Percentiles rank a stretch among this genome's conserved stretches.
Evolutionary conservation across 2,888 invertebrate species (phyloP).

Genomic region (Lasioglossum villosulum): DNA sequence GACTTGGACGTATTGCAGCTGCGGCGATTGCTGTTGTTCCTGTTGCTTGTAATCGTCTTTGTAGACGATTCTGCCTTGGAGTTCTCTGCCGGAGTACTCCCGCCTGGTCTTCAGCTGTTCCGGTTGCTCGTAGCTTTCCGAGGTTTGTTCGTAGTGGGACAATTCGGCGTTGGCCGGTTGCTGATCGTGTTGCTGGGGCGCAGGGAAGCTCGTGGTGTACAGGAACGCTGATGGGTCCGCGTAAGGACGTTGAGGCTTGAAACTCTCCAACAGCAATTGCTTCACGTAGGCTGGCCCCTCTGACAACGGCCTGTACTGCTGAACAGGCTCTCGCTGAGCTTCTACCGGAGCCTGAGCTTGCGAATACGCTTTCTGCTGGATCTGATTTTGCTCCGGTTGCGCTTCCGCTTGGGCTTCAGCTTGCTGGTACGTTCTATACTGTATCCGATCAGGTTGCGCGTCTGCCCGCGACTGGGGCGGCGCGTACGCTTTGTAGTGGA

Average conservation of each 20-base stretch:
- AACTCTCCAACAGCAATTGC: conserved; percentile 74
- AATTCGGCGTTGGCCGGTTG: conserved; percentile 41
- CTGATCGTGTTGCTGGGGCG: conserved; percentile 38
- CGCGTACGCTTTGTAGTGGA: conserved; percentile 12
- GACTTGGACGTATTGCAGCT: conserved; percentile 68
- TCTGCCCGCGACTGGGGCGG: neutral
- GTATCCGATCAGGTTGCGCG: conserved; percentile 11
- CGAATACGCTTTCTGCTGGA: neutral
- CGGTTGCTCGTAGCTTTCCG: conserved; percentile 25
- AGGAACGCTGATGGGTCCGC: conserved; percentile 78
- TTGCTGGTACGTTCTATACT: conserved; percentile 17
- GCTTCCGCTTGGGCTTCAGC: neutral
- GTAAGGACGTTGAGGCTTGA: conserved; percentile 76
- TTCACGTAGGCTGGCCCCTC: conserved; percentile 76
- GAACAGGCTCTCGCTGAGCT: conserved; percentile 19
- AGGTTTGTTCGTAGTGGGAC: conserved; percentile 37
- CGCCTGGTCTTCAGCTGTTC: conserved; percentile 40
- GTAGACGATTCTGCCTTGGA: conserved; percentile 73
- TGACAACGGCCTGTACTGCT: conserved; percentile 63
- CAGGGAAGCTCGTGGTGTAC: conserved; percentile 62
- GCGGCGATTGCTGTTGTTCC: conserved; percentile 35
- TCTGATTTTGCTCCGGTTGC: neutral
- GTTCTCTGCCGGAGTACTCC: conserved; percentile 38
- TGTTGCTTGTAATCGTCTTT: conserved; percentile 56
- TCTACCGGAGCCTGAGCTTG: neutral